phyloP scores from a whole-genome alignment of 2,888 invertebrate genomes.

The Morpho helenor region DNA sequence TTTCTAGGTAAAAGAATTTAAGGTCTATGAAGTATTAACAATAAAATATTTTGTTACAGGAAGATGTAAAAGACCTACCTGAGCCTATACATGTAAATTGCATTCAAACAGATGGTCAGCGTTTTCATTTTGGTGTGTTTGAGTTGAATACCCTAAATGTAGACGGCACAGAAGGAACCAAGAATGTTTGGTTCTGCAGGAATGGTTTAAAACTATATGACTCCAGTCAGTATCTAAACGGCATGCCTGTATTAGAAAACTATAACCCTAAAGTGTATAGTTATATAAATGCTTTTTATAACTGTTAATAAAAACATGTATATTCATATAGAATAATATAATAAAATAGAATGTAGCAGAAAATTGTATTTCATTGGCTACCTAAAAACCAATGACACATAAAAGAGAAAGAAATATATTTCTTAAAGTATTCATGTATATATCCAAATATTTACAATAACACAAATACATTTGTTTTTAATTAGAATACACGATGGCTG shows the following conservation, averaged over 20 bases:
- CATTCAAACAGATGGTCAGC: constrained; percentile 87
- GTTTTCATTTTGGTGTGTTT: constrained; percentile 89
- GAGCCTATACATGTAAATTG: constrained; percentile 90
- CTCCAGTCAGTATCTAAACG: constrained; percentile 81
- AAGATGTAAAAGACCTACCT: constrained; percentile 81
- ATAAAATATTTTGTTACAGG: constrained; percentile 53
- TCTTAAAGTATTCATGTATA: constrained; percentile 73
- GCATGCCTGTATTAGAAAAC: constrained; percentile 82
- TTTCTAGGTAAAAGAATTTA: constrained; percentile 3
- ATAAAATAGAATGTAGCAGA: constrained; percentile 19
- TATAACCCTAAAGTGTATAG: constrained; percentile 90
- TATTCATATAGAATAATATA: constrained; percentile 17
- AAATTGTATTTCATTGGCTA: constrained; percentile 23
- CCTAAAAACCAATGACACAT: constrained; percentile 24
- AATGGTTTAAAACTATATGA: constrained; percentile 82
- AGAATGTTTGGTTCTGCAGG: constrained; percentile 90
- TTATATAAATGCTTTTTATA: constrained; percentile 89
- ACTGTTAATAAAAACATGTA: constrained; percentile 63
- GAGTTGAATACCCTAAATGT: constrained; percentile 91
- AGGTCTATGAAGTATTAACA: constrained; percentile 1
- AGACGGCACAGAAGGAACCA: constrained; percentile 74
- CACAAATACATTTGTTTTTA: constrained; percentile 70
- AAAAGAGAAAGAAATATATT: constrained; percentile 35
- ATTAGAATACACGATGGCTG: constrained; percentile 73
- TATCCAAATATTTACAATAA: constrained; percentile 76